Evolutionary conservation across 1,140 invertebrate species (phyloP), one percentile per base, ranked within the genome.

Genomic region (Panulirus ornatus): DNA sequence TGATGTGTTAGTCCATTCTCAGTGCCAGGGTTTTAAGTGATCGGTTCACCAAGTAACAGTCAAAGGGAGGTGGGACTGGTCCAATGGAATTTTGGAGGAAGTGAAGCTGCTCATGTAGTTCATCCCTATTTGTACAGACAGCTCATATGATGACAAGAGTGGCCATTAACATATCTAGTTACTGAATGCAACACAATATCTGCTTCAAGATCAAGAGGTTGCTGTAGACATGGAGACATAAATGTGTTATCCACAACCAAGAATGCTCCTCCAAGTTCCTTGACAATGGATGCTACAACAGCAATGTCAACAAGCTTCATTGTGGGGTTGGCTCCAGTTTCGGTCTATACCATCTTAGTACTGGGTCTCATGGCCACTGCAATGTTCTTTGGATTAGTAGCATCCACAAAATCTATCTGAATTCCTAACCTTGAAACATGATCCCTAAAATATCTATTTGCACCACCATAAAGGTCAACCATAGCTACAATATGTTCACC

Each of bases 161-260:
- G 99, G 0, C 99, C 99, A 94, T 99, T 99, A 96, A 99, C 98
- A 93, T 99, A 99, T 94, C 99, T 99, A 0, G 98, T 99, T 40
- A 99, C 92, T 0, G 99, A 99, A 94, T 99, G 99, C 91, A 98
- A 94, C 0, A 97, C 96, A 75, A 99, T 95, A 94, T 99, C 98
- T 2, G 97, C 98, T 14, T 99, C 99, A 40, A 99, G 94, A 30
- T 96, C 95, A 40, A 99, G 94, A 3, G 99, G 99, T 91, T 96
- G 95, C 96, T 99, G 98, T 89, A 98, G 97, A 93, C 99, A 99
- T n/a, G 98, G 95, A 8, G 98, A 98, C 84, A 99, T 95, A 94
- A 99, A 99, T 6, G 99, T 99, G 93, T 99, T 99, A 93, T 99
- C 99, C 1, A 99, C 98, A 0, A 97, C 97, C 30, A 99, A 94